A percentile compares a stretch with the other conserved stretches of the same genome.
phyloP scores from a whole-genome alignment of 1,140 invertebrate genomes.

The Aphaenogaster ashmeadi region DNA sequence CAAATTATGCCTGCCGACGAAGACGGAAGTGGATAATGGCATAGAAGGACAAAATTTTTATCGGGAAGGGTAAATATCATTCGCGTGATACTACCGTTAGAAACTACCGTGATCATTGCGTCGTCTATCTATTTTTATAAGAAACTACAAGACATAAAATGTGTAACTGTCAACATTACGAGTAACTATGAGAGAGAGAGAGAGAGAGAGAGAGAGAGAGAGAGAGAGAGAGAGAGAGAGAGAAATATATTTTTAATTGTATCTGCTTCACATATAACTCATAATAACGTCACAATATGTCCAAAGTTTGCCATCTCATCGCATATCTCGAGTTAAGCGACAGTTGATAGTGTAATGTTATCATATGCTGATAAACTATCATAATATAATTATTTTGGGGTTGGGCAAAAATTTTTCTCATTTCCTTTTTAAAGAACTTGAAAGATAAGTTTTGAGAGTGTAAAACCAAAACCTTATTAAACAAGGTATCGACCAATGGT shows the following conservation, averaged over 20 bases:
- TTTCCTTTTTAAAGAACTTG: neutral
- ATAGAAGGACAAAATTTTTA: constrained; percentile 37
- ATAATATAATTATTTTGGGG: neutral
- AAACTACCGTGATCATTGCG: neutral
- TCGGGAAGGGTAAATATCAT: constrained; percentile 36
- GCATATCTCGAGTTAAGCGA: neutral
- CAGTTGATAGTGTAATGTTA: neutral
- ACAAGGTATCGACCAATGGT: neutral
- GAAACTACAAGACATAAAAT: neutral
- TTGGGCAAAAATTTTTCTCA: neutral
- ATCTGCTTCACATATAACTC: constrained; percentile 3
- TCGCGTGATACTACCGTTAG: constrained; percentile 28
- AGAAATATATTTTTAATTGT: neutral
- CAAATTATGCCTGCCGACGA: constrained; percentile 42
- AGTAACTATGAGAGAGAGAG: neutral
- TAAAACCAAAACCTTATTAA: neutral
- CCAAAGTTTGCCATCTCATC: neutral
- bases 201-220: neutral
- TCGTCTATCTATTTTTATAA: neutral
- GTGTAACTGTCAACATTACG: neutral
- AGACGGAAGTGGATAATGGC: constrained; percentile 60
- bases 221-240: neutral
- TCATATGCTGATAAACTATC: neutral
- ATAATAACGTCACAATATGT: neutral
- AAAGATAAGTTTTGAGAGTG: neutral